Conservation (phyloP, 2,888 invertebrate genomes). For the Euplagia quadripunctaria region DNA sequence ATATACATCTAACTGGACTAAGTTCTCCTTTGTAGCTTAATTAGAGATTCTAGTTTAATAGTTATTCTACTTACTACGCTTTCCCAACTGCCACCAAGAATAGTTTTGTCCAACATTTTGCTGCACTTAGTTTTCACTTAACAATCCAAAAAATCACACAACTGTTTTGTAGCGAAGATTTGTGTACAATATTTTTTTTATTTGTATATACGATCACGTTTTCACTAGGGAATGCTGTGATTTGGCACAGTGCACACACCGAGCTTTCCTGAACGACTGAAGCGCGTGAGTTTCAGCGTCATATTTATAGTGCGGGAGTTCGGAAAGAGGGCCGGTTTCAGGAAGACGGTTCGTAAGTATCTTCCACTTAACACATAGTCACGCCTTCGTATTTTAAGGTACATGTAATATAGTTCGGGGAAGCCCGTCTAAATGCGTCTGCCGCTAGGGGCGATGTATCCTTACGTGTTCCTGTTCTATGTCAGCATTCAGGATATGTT, state of each 20-base stretch:
- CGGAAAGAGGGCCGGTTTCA: constrained; percentile 76
- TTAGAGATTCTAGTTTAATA: constrained; percentile 20
- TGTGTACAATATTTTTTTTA: constrained; percentile 53
- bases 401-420: constrained; percentile 79
- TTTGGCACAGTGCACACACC: constrained; percentile 78
- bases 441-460: constrained; percentile 52
- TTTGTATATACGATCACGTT: constrained; percentile 74
- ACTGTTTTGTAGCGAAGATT: constrained; percentile 51
- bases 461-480: constrained; percentile 57
- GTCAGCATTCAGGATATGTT: constrained; percentile 45
- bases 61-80: constrained; percentile 78
- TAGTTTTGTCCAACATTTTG: constrained; percentile 82
- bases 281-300: constrained; percentile 73
- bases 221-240: constrained; percentile 66
- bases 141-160: constrained; percentile 62
- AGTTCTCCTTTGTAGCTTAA: constrained; percentile 16
- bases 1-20: constrained; percentile 22
- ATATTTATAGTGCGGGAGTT: constrained; percentile 79
- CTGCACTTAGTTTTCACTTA: constrained; percentile 48
- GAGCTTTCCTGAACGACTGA: constrained; percentile 83
- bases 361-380: constrained; percentile 81
- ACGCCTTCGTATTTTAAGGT: constrained; percentile 73
- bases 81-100: constrained; percentile 84
- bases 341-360: constrained; percentile 72
- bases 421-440: constrained; percentile 76